These are phyloP conservation scores for Eristalinus sepulchralis DNA, from an alignment of 2,888 invertebrate species.

Conservation along the genomic window DNA sequence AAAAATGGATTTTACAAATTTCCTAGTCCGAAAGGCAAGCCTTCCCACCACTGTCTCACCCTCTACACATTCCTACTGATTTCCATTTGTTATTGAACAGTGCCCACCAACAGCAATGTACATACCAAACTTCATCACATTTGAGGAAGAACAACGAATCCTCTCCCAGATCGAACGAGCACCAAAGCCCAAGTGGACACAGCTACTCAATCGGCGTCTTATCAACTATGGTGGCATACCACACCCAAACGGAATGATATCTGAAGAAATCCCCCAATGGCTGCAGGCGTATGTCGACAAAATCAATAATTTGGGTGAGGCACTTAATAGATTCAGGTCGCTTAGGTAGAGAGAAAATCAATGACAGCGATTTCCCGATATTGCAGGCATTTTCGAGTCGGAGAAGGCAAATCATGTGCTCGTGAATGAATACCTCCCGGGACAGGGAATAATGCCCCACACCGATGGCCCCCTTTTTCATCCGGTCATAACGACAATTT, in stretches of 20 bases:
- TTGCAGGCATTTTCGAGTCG: slow-evolving; percentile 82
- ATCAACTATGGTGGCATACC: slow-evolving; percentile 99
- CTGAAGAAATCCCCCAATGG: slow-evolving; percentile 94
- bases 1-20: slow-evolving; percentile 78
- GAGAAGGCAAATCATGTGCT: slow-evolving; percentile 94
- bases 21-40: slow-evolving; percentile 77
- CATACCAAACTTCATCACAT: slow-evolving; percentile 92
- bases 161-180: slow-evolving; percentile 88
- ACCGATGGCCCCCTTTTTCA: slow-evolving; percentile 96
- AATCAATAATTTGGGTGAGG: slow-evolving; percentile 85
- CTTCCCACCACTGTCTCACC: neutral
- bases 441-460: slow-evolving; percentile 99
- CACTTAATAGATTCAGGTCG: neutral
- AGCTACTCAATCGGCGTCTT: slow-evolving; percentile 92
- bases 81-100: slow-evolving; percentile 65
- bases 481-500: slow-evolving; percentile 95
- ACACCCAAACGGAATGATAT: slow-evolving; percentile 95
- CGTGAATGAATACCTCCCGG: slow-evolving; percentile 95
- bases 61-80: neutral
- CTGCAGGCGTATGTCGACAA: slow-evolving; percentile 87
- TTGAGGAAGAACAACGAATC: slow-evolving; percentile 87
- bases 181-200: slow-evolving; percentile 98
- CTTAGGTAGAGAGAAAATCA: slow-evolving; percentile 10
- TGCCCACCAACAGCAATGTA: slow-evolving; percentile 83
- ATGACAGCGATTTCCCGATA: neutral